These are phyloP conservation scores for Megathymus violae DNA, from an alignment of 1,140 invertebrate species.

Conservation along the genomic window DNA sequence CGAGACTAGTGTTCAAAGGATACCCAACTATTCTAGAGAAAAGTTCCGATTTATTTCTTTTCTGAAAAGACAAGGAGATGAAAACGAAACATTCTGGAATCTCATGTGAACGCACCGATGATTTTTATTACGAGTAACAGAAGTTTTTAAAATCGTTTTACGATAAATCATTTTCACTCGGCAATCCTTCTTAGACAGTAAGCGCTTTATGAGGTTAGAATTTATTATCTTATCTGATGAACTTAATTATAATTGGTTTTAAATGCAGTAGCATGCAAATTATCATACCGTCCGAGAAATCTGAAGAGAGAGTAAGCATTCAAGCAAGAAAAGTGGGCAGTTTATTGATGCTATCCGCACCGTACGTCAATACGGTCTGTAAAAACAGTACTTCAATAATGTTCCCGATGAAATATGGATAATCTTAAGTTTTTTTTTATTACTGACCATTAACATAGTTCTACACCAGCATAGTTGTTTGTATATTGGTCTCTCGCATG, in stretches of 20 bases:
- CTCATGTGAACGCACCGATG: too few species aligned
- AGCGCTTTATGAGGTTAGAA: conserved; percentile 48
- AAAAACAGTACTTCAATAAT: conserved; percentile 21
- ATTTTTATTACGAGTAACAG: too few species aligned
- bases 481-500: too few species aligned
- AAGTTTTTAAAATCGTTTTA: too few species aligned
- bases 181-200: conserved; percentile 32
- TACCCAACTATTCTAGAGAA: too few species aligned
- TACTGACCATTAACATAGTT: conserved; percentile 8
- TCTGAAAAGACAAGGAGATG: too few species aligned
- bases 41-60: too few species aligned
- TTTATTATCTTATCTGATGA: conserved; percentile 65
- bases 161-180: conserved; percentile 40
- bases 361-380: conserved; percentile 47
- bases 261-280: conserved; percentile 73
- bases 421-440: background rate
- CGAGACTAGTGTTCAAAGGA: too few species aligned
- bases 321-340: conserved; percentile 57
- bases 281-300: conserved; percentile 71
- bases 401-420: conserved; percentile 21
- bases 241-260: conserved; percentile 67
- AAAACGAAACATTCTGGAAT: too few species aligned
- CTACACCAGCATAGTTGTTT: too few species aligned
- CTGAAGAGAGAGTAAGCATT: conserved; percentile 69
- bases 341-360: conserved; percentile 54